Conservation (phyloP, 2,113 vertebrate genomes). For the Aramus guarauna region DNA sequence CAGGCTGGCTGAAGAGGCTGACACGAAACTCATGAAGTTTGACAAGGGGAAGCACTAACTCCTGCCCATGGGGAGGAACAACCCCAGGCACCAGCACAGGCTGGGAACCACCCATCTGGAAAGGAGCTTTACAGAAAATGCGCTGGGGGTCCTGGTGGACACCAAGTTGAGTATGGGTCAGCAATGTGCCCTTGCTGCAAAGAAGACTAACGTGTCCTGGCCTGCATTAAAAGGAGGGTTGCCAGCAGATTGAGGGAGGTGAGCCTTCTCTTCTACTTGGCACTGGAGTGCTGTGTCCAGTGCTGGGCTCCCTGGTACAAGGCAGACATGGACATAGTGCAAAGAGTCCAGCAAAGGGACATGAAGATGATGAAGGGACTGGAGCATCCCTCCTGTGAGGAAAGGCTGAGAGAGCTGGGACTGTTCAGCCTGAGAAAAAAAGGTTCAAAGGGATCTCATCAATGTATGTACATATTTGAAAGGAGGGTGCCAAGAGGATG, state of each 20-base stretch:
- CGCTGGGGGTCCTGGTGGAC: fast-evolving
- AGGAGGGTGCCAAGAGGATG: neutral
- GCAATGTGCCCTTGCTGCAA: neutral
- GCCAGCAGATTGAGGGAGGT: fast-evolving
- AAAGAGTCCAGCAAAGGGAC: neutral
- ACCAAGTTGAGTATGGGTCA: neutral
- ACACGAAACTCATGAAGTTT: neutral
- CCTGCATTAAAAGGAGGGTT: neutral
- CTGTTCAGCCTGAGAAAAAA: neutral
- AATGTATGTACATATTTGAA: neutral
- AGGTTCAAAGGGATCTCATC: neutral
- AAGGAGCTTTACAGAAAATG: neutral
- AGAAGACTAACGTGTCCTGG: too few species aligned
- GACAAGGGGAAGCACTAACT: neutral
- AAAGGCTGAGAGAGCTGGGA: neutral
- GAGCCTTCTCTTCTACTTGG: neutral
- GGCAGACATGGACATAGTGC: neutral
- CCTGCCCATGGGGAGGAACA: neutral
- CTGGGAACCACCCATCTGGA: fast-evolving
- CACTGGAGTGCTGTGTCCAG: neutral
- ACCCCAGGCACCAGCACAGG: fast-evolving
- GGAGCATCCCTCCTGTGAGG: neutral
- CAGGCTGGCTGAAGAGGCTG: neutral
- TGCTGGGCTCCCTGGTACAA: neutral
- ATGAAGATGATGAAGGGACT: neutral